Base-by-base conservation (phyloP, 2,888 invertebrate species). In the Lithophane semibrunnea region DNA sequence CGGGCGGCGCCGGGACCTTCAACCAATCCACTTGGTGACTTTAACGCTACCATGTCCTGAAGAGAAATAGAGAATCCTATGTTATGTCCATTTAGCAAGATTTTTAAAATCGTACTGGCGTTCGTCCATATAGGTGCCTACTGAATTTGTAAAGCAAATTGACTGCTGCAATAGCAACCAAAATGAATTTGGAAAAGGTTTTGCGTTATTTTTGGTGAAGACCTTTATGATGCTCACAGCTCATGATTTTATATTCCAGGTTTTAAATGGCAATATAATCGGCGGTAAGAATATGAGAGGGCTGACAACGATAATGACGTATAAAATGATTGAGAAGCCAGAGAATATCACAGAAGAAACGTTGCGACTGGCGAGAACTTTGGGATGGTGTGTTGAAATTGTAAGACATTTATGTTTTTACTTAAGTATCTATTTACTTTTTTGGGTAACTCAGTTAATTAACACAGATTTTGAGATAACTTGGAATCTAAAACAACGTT, bases 381-480 rank as follows among this genome's bases (percentile, higher is more conserved):
- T 99, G 84, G 99, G 99, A 72, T 99, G 99, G 99, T 99, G 99
- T 92, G 97, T 98, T 37, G 99, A 99, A 97, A 97, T 99, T 97
- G 99, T 99, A 95, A 96, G 97, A 58, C 21, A 29, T 7, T 2
- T 54, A 13, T 52, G 21, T 47, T 24, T 44, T 47, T 2, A 18
- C 52, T 8, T 18, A 37, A 5, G 0, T 5, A 52, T 18, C 52
- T 52, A 13, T 24, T 10, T 10, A 24, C 2, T 7, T 3, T 16
- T 60, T 29, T 60, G 8, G 24, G 29, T 16, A n/a, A 18, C 9
- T 56, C 1, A 42, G 10, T 21, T 29, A 21, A 29, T 21, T 29
- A 21, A 29, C 7, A 16, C 21, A 4, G 3, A 47, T 47, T 37
- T 49, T n/a, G 7, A 9, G 3, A 58, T 13, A 60, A 5, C 2